Evolutionary conservation across 1,140 invertebrate genomes (phyloP).

Genomic region (Nautilus pompilius): DNA sequence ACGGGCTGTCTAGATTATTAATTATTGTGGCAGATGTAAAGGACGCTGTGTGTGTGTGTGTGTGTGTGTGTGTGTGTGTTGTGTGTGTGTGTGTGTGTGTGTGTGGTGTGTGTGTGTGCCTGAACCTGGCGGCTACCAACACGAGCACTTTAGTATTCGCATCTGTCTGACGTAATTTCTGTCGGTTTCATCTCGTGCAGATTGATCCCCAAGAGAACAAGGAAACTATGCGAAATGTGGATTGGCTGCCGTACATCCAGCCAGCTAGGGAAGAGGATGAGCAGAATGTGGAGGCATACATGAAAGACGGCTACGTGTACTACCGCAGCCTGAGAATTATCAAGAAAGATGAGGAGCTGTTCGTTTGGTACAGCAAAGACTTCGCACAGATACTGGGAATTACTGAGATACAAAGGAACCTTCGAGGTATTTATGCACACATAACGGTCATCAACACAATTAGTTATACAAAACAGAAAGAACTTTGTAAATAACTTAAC

Average conservation of each 20-base stretch:
- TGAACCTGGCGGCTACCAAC: neutral
- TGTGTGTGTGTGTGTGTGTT: neutral
- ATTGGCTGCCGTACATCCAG: slow-evolving; percentile 50
- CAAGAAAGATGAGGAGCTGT: slow-evolving; percentile 44
- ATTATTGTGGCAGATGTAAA: no score
- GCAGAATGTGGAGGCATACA: slow-evolving; percentile 56
- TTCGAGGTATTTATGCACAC: neutral
- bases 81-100: neutral
- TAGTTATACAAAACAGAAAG: no score
- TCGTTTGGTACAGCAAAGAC: slow-evolving; percentile 57
- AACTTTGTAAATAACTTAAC: no score
- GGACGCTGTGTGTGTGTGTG: neutral
- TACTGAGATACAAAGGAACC: slow-evolving; percentile 35
- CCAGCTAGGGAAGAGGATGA: slow-evolving; percentile 52
- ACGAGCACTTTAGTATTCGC: neutral
- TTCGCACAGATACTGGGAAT: slow-evolving; percentile 49
- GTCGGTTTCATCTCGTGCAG: slow-evolving; percentile 13
- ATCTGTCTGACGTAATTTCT: neutral
- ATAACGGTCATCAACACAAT: no score
- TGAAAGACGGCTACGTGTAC: slow-evolving; percentile 52
- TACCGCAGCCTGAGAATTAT: slow-evolving; percentile 50
- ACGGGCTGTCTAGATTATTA: no score
- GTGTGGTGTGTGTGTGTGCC: neutral
- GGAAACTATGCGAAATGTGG: slow-evolving; percentile 22
- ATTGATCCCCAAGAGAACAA: slow-evolving; percentile 28